These are phyloP conservation scores for Acanthaster planci DNA, from an alignment of 35 echinoderm and acorn worm genomes.

Conservation along the genomic window DNA sequence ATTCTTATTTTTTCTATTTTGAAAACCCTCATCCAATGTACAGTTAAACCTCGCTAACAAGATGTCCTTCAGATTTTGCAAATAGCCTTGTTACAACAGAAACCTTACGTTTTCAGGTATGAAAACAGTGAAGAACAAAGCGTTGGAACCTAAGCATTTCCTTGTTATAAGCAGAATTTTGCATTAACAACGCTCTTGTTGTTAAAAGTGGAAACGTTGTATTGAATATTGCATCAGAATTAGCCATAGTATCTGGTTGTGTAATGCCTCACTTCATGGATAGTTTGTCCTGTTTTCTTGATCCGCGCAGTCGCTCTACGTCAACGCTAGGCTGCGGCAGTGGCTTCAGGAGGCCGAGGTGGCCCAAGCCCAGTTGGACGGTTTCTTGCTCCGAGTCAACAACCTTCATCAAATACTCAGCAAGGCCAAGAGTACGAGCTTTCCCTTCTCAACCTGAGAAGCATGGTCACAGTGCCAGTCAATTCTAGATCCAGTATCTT, in stretches of 20 bases:
- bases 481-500: background rate
- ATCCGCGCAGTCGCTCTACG: conserved; percentile 37
- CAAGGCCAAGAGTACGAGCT: background rate
- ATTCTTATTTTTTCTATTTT: background rate
- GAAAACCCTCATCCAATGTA: background rate
- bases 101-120: too few species aligned
- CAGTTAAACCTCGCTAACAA: too few species aligned
- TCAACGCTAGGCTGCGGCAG: conserved; percentile 52
- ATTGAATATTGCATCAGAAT: too few species aligned
- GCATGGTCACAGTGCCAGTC: background rate
- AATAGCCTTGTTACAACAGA: too few species aligned
- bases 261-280: background rate
- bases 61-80: too few species aligned
- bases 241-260: too few species aligned
- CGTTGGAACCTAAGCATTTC: background rate
- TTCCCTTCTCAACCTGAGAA: background rate
- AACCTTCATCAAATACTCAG: conserved; percentile 31
- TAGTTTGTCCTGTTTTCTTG: background rate
- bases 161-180: too few species aligned
- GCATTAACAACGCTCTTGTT: background rate
- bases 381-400: conserved; percentile 33
- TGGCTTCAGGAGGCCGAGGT: conserved; percentile 35
- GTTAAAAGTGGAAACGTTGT: too few species aligned
- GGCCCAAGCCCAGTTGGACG: conserved; percentile 41
- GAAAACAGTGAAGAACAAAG: background rate